phyloP scores from a whole-genome alignment of 2,113 vertebrate species.

The Periophthalmodon schlosseri region DNA sequence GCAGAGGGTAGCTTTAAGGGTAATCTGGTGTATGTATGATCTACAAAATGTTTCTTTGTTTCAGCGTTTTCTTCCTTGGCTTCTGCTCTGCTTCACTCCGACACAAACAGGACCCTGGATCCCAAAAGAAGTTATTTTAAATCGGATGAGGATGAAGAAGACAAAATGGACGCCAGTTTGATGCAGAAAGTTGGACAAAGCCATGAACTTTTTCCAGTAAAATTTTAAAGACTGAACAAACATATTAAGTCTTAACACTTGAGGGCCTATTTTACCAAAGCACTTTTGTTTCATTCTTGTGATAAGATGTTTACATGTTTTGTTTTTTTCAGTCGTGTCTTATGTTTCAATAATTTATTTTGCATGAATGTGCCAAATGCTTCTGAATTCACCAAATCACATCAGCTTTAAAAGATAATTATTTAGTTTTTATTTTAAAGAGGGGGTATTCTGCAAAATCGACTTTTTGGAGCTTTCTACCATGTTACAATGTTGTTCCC shows the following conservation, averaged over 20 bases:
- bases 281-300: slow-evolving; percentile 15
- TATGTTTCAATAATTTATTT: slow-evolving; percentile 54
- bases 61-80: slow-evolving; percentile 1
- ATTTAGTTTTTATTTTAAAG: background rate
- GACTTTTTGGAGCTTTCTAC: too few species aligned
- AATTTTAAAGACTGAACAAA: background rate
- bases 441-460: too few species aligned
- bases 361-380: slow-evolving; percentile 40
- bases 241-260: slow-evolving; percentile 12
- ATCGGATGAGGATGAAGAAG: slow-evolving; percentile 6
- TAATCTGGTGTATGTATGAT: too few species aligned
- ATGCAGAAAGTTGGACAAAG: slow-evolving; percentile 34
- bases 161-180: slow-evolving; percentile 15
- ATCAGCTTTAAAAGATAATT: slow-evolving; percentile 4
- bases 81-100: slow-evolving; percentile 15
- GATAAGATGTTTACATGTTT: background rate
- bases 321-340: slow-evolving; percentile 43
- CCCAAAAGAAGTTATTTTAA: background rate
- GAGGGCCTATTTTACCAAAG: slow-evolving; percentile 34
- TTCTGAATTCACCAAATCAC: background rate
- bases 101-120: background rate
- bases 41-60: background rate
- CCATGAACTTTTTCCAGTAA: slow-evolving; percentile 31
- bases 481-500: too few species aligned
- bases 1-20: too few species aligned